Evolutionary conservation across 2,888 invertebrate species (phyloP), one percentile per base, ranked within the genome.

Genomic region (Ennomos fuscantarius): DNA sequence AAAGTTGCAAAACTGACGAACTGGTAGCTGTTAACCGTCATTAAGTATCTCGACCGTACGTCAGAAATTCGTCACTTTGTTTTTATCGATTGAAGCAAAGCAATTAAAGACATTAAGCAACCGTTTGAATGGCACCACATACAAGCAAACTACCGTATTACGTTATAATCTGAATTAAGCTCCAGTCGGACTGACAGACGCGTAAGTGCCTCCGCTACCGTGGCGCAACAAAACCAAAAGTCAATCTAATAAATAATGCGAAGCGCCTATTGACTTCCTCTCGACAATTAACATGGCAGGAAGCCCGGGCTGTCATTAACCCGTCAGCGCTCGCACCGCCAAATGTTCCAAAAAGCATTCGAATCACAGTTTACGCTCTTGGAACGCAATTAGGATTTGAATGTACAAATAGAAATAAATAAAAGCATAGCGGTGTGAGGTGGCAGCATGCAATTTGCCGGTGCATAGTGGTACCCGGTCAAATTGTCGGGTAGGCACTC

Each of bases 381-480:
- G 45, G 63, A 78, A 82, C 82, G 83, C 87, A 89, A 91, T 91
- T 90, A 90, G 88, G 80, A 85, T 81, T 74, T 79, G 82, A 86
- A 84, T 85, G 82, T 84, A 87, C 86, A 89, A 90, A 89, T 85
- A 90, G 84, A 87, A 87, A 90, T 90, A 91, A 90, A 90, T 89
- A 89, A 89, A 89, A 83, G 82, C 77, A 24, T 24, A 79, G 81
- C 82, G 74, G 78, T 77, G 79, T 76, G 84, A 84, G 82, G 86
- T 89, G 90, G 89, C 90, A 90, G 85, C 77, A 82, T 69, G 80
- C 88, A 90, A 91, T 90, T 89, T 91, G 82, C 78, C 73, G 76
- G 79, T 75, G 82, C 82, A 82, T 81, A 72, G 73, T 55, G 52
- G 73, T 66, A 69, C 73, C 74, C 74, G 79, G 65, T 82, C 84